A percentile compares a stretch with the other conserved stretches of the same genome.
These are phyloP conservation scores for Vulpes lagopus DNA, from an alignment of 2,113 vertebrate species.

Conservation along the genomic window DNA sequence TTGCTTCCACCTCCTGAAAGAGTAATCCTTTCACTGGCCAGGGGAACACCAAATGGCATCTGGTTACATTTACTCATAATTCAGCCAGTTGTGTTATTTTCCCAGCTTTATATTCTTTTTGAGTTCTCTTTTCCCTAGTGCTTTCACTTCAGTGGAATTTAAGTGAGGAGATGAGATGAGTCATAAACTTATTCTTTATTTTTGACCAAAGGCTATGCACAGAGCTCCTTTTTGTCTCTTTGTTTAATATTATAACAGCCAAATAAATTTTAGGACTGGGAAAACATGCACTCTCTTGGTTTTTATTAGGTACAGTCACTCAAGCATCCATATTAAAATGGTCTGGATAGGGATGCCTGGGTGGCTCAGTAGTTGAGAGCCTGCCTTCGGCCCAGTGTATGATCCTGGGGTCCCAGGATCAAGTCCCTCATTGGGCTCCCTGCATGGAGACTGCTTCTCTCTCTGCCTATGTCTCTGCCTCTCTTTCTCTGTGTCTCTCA, in stretches of 20 bases:
- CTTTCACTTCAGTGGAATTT: conserved; percentile 5
- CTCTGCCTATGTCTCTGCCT: too few species aligned
- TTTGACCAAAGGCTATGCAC: neutral
- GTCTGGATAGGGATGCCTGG: too few species aligned
- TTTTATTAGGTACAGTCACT: neutral
- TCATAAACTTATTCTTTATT: neutral
- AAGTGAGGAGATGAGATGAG: neutral
- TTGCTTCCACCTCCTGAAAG: neutral
- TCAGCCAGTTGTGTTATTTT: neutral
- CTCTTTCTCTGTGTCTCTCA: too few species aligned
- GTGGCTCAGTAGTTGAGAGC: too few species aligned
- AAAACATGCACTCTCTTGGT: neutral
- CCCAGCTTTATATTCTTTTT: neutral
- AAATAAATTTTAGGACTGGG: neutral
- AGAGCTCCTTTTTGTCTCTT: neutral
- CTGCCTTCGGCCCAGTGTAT: too few species aligned
- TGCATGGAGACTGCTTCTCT: too few species aligned
- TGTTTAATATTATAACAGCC: neutral
- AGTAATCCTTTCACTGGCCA: neutral
- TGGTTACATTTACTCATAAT: neutral
- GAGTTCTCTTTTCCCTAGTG: neutral
- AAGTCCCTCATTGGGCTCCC: too few species aligned
- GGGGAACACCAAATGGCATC: neutral
- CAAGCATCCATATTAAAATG: neutral
- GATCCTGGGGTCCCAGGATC: too few species aligned